Evolutionary conservation across 2,113 vertebrate species (phyloP), one percentile per base, ranked within the genome.

Genomic region (Litocranius walleri): DNA sequence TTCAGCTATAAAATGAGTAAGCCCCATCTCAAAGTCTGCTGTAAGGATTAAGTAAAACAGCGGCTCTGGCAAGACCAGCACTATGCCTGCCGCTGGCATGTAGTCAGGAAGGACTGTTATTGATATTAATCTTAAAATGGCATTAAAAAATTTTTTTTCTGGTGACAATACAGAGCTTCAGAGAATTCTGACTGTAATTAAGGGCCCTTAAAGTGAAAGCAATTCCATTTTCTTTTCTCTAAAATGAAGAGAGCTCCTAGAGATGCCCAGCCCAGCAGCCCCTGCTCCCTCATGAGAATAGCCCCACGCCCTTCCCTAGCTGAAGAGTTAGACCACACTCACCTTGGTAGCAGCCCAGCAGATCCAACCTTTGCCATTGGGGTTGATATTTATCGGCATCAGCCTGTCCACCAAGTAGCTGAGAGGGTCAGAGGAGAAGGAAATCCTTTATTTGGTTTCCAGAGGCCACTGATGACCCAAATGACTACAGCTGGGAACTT

Each of bases 281-380:
- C 0, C 88, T 11, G 57, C 52, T 56, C 27, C 0, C 29, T 13
- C 3, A 2, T 5, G 50, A 52, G 50, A 33, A 43, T 2, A 25
- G 80, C 5, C 3, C 13, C 15, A 1, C 0, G 7, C 54, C 16
- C 98, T 97, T 98, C 99, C 99, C 99, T 99, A 99, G 98, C 99
- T 99, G 98, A 99, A 99, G 3, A 99, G 99, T 91, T 99, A 99
- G 40, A 2, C 2, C 9, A 21, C 0, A 1, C 98, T 86, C 89
- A 99, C 99, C 99, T 99, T 99, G 80, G 99, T 98, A 81, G 99
- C 99, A 52, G 99, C 99, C 99, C 99, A 99, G 98, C 99, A 99
- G 3, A 99, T 99, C 99, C 99, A 99, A 92, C 99, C 99, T 95
- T 99, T 99, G 96, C 99, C 99, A 0, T 99, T 99, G 95, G 99